Conservation (phyloP, 2,113 vertebrate species). For the Bolborhynchus lineola region DNA sequence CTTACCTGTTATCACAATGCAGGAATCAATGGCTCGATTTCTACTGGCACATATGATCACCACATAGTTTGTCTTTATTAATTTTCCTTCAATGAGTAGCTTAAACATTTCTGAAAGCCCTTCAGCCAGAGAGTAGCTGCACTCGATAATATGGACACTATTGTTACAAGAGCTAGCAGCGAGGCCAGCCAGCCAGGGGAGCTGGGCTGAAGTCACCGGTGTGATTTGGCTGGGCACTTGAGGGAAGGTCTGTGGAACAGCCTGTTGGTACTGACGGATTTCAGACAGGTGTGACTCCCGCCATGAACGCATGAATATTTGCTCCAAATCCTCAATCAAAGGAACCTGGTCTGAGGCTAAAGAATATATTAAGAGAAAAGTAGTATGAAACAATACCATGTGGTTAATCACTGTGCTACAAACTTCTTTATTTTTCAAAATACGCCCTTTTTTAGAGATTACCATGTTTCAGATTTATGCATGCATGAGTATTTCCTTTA, state of each 20-base stretch:
- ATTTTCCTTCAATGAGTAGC: constrained; percentile 83
- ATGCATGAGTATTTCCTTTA: background rate
- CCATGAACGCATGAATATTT: constrained; percentile 96
- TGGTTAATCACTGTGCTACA: background rate
- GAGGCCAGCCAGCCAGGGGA: constrained; percentile 93
- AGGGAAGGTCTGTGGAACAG: constrained; percentile 70
- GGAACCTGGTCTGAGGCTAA: constrained; percentile 92
- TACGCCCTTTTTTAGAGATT: background rate
- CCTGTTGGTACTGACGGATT: constrained; percentile 90
- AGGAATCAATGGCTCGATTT: constrained; percentile 87
- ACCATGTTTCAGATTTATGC: background rate
- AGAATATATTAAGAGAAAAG: background rate
- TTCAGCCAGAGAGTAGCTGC: constrained; percentile 85
- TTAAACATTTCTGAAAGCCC: constrained; percentile 90
- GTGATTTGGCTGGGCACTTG: constrained; percentile 69
- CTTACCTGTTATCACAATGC: constrained; percentile 92
- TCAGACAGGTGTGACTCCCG: constrained; percentile 90
- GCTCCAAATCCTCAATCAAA: constrained; percentile 93
- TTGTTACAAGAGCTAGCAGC: constrained; percentile 92
- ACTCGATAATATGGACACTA: constrained; percentile 87
- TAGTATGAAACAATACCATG: background rate
- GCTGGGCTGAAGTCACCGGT: constrained; percentile 85
- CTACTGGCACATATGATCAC: constrained; percentile 88
- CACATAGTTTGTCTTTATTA: constrained; percentile 90
- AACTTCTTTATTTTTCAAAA: background rate